phyloP scores from a whole-genome alignment of 2,797 vertebrate genomes.

The Philypnodon macrostomus region DNA sequence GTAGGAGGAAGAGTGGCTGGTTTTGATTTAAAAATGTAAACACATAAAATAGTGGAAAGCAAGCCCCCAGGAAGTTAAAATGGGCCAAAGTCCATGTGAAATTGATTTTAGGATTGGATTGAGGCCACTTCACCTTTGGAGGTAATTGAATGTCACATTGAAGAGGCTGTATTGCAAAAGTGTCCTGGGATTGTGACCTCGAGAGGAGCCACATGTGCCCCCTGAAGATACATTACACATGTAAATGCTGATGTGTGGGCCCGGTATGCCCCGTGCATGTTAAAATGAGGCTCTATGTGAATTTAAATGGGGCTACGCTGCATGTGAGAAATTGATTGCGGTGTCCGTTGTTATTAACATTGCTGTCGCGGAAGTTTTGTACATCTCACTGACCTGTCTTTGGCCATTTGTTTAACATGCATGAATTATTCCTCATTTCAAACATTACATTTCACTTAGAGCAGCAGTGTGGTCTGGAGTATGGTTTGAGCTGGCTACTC shows the following conservation, averaged over 20 bases:
- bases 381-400: slow-evolving; percentile 36
- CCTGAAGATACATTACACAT: slow-evolving; percentile 25
- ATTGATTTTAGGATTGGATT: slow-evolving; percentile 44
- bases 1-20: too few species aligned
- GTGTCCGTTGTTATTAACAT: slow-evolving; percentile 45
- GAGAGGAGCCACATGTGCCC: slow-evolving; percentile 11
- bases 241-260: slow-evolving; percentile 30
- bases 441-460: background rate
- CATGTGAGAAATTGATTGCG: slow-evolving; percentile 48
- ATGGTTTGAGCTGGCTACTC: too few species aligned
- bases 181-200: slow-evolving; percentile 38
- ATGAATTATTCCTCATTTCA: slow-evolving; percentile 15
- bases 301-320: slow-evolving; percentile 31
- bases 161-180: slow-evolving; percentile 18
- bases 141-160: slow-evolving; percentile 59
- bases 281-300: slow-evolving; percentile 17
- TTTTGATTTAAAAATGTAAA: too few species aligned
- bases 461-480: background rate
- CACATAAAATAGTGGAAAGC: slow-evolving; percentile 22
- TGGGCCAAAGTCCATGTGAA: slow-evolving; percentile 30
- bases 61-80: slow-evolving; percentile 11
- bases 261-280: slow-evolving; percentile 15
- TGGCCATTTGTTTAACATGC: slow-evolving; percentile 26
- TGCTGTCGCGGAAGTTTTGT: slow-evolving; percentile 34
- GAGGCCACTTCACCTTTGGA: slow-evolving; percentile 44